A percentile compares a stretch with the other conserved stretches of the same genome.
Conservation (phyloP, 2,888 invertebrate species). For the Drosophila longiperda region DNA sequence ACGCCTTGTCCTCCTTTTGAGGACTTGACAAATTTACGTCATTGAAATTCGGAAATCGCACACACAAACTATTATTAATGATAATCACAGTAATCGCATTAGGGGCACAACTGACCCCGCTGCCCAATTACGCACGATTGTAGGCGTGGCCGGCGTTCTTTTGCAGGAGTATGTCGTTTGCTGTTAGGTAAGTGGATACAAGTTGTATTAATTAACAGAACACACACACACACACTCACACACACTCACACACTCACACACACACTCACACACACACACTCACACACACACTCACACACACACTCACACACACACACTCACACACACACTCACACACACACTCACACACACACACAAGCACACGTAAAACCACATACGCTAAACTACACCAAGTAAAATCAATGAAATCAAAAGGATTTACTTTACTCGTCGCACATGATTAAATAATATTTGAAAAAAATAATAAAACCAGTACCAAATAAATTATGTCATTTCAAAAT, state of each 20-base stretch:
- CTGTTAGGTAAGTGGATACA: conserved; percentile 47
- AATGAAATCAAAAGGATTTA: conserved; percentile 41
- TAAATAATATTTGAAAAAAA: not conserved
- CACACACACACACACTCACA: not conserved
- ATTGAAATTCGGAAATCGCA: conserved; percentile 47
- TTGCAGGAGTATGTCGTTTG: conserved; percentile 17
- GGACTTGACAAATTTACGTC: conserved; percentile 46
- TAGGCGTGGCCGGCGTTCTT: conserved; percentile 14
- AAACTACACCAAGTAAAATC: conserved; percentile 28
- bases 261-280: too few species aligned
- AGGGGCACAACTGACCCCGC: conserved; percentile 23
- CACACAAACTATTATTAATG: conserved; percentile 46
- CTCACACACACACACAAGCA: conserved; percentile 10
- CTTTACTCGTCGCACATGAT: not conserved
- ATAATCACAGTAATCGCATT: conserved; percentile 62
- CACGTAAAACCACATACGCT: not conserved
- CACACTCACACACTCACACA: too few species aligned
- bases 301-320: conserved; percentile 4
- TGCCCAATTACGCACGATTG: conserved; percentile 44
- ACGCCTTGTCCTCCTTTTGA: not conserved
- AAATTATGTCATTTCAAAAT: not conserved
- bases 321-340: not conserved
- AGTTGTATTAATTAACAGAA: conserved; percentile 49
- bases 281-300: conserved; percentile 1
- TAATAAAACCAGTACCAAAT: not conserved